phyloP scores from a whole-genome alignment of 1,140 invertebrate species.

The Metopolophium dirhodum region DNA sequence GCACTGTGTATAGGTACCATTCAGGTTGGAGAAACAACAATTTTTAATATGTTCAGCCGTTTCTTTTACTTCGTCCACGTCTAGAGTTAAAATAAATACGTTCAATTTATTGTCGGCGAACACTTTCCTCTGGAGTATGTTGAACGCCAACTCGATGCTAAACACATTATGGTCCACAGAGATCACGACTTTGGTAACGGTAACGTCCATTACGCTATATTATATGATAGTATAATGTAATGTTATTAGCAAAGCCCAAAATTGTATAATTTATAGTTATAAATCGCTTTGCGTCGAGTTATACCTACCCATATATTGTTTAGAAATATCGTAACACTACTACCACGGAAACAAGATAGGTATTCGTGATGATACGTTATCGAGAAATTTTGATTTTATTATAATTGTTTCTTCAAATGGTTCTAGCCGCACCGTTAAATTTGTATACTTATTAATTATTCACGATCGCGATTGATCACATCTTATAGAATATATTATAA shows the following conservation, averaged over 20 bases:
- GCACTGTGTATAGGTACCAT: not conserved
- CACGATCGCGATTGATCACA: too few species aligned
- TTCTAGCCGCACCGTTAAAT: too few species aligned
- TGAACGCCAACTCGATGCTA: conserved; percentile 19
- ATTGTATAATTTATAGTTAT: not conserved
- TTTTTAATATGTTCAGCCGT: not conserved
- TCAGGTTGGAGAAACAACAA: conserved; percentile 31
- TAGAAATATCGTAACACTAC: not conserved
- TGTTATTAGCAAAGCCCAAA: not conserved
- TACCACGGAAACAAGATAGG: not conserved
- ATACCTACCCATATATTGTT: not conserved
- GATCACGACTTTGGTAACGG: conserved; percentile 19
- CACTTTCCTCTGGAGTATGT: conserved; percentile 28
- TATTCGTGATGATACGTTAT: not conserved
- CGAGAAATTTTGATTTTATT: too few species aligned
- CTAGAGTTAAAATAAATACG: not conserved
- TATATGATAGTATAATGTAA: not conserved
- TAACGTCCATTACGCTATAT: too few species aligned
- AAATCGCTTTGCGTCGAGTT: not conserved
- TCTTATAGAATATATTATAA: too few species aligned
- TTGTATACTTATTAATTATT: too few species aligned
- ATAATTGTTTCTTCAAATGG: too few species aligned
- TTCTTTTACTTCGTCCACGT: not conserved
- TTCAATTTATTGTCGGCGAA: conserved; percentile 7
- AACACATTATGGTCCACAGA: not conserved